Evolutionary conservation across 2,888 invertebrate species (phyloP), one percentile per base, ranked within the genome.

Genomic region (Parascotia fuliginaria): DNA sequence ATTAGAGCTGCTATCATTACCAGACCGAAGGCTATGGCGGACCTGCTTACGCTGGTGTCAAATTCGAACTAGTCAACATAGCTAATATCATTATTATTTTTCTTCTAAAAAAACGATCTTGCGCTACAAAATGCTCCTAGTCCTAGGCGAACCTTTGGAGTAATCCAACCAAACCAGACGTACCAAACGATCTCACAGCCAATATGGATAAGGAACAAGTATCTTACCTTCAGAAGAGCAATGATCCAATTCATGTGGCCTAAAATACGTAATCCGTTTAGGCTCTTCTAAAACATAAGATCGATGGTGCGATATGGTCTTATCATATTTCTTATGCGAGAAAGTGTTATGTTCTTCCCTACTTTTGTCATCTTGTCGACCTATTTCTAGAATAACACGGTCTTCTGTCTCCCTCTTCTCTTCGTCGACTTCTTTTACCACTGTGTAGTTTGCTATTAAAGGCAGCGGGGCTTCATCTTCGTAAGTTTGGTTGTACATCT

Each of bases 261-360:
- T 80, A 48, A 85, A 90, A 51, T 83, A 89, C 0, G 77, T 79
- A 0, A 87, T 73, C 39, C 84, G 73, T 19, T 80, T 76, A 0
- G 88, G 88, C 53, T 89, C 89, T n/a, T 92, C 90, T 31, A 92
- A 60, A 47, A 91, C 85, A 49, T 91, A 92, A 0, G 92, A 88
- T 39, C 91, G 79, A 49, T 88, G 92, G 57, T 92, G 91, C 0
- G 92, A 87, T 57, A 87, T 92, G 0, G 92, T 92, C 61, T 92
- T 92, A 46, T 92, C 92, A 43, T 92, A 92, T 59, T 92, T 92
- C 72, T 92, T 92, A 52, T 92, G 92, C 0, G 91, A 92, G 53
- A 92, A 92, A 14, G 91, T 92, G 24, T 9, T 24, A 7, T 77
- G 79, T 54, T 91, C 91, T 55, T 92, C 91, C 44, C 71, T 81